phyloP scores from a whole-genome alignment of 2,888 invertebrate genomes.

The Drosophila fungiperda region DNA sequence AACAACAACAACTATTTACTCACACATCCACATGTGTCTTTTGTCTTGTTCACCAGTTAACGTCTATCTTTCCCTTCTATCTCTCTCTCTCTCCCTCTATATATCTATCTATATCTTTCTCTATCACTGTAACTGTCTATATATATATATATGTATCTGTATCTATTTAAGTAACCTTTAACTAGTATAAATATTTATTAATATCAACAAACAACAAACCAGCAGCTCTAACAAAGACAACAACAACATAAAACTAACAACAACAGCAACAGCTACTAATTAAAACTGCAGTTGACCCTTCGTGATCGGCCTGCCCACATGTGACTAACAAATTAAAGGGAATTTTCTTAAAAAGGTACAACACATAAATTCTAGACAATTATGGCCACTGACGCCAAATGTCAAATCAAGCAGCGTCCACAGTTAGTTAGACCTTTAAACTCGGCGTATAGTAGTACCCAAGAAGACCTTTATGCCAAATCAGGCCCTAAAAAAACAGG shows the following conservation, averaged over 20 bases:
- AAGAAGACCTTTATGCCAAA: slow-evolving; percentile 66
- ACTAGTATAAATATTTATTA: slow-evolving; percentile 67
- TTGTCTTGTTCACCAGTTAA: slow-evolving; percentile 85
- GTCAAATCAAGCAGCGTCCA: slow-evolving; percentile 77
- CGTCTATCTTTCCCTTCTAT: slow-evolving; percentile 40
- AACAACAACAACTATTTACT: slow-evolving; percentile 76
- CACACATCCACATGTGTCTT: slow-evolving; percentile 84
- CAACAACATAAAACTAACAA: slow-evolving; percentile 20
- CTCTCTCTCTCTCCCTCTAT: slow-evolving; percentile 31
- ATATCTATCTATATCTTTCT: slow-evolving; percentile 25
- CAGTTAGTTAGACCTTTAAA: slow-evolving; percentile 79
- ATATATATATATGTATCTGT: slow-evolving; percentile 28
- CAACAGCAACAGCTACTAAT: slow-evolving; percentile 57
- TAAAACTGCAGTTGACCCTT: slow-evolving; percentile 63
- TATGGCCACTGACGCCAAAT: slow-evolving; percentile 81
- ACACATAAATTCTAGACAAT: slow-evolving; percentile 81
- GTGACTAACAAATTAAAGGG: slow-evolving; percentile 66
- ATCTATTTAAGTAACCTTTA: slow-evolving; percentile 59
- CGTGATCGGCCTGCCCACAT: slow-evolving; percentile 56
- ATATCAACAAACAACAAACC: slow-evolving; percentile 59
- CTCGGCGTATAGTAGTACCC: slow-evolving; percentile 33
- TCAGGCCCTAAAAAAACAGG: slow-evolving; percentile 77
- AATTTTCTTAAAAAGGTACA: slow-evolving; percentile 66
- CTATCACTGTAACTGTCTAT: slow-evolving; percentile 25
- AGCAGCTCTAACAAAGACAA: slow-evolving; percentile 5